Conservation (phyloP, 2,888 invertebrate genomes). For the Caenorhabditis macrosperma region DNA sequence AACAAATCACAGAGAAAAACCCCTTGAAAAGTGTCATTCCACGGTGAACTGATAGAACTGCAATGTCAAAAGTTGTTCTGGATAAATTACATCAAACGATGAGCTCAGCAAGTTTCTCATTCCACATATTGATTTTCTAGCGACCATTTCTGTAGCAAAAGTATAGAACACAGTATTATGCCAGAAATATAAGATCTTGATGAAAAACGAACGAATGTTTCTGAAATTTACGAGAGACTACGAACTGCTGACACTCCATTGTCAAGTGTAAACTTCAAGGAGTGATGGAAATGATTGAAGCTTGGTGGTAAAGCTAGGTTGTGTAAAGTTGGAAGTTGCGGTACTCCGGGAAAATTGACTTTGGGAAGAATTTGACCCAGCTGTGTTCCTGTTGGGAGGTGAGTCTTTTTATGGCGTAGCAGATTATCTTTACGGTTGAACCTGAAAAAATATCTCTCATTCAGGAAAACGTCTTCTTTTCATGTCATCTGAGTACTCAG, state of each 20-base stretch:
- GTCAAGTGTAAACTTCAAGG: conserved; percentile 36
- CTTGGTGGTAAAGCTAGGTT: conserved; percentile 12
- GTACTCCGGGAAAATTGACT: background rate
- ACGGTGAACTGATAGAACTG: no score
- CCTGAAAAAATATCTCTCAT: conserved; percentile 67
- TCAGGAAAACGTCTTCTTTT: background rate
- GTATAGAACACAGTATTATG: no score
- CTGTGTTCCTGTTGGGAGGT: conserved; percentile 38
- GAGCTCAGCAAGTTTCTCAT: no score
- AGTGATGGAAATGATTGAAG: conserved; percentile 31
- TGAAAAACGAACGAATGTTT: background rate
- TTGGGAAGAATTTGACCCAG: background rate
- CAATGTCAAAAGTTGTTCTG: no score
- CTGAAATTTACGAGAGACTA: conserved; percentile 1
- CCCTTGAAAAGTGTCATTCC: no score
- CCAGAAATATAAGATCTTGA: background rate
- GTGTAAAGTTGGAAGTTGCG: conserved; percentile 22
- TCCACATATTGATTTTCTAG: no score
- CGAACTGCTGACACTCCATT: conserved; percentile 23
- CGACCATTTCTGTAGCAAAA: background rate
- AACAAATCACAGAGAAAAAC: no score
- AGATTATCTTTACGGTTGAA: conserved; percentile 80
- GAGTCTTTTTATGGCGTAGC: conserved; percentile 80
- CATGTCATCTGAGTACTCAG: background rate
- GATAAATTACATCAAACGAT: no score